A percentile compares a stretch with the other conserved stretches of the same genome.
Conservation (phyloP, 2,113 vertebrate genomes). For the Oreotrochilus melanogaster region DNA sequence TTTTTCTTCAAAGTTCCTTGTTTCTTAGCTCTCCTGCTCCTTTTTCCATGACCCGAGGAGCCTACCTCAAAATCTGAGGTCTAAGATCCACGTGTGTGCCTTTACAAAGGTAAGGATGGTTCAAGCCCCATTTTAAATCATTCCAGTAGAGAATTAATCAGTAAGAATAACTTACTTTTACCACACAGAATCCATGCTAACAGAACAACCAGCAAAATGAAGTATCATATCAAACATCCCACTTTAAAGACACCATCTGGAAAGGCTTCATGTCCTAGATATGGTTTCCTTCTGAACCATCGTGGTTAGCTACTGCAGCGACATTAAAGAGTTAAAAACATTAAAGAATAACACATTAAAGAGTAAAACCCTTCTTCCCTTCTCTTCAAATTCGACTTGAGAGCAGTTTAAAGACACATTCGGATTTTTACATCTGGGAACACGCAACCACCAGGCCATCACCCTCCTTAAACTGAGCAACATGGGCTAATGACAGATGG, state of each 20-base stretch:
- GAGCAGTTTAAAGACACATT: too few species aligned
- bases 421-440: too few species aligned
- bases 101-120: neutral
- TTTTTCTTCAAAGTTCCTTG: rapidly evolving
- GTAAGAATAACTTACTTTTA: neutral
- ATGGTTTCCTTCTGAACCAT: neutral
- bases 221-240: neutral
- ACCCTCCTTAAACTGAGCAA: too few species aligned
- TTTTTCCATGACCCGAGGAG: neutral
- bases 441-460: too few species aligned
- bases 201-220: neutral
- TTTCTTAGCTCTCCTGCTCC: neutral
- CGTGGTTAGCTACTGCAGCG: neutral
- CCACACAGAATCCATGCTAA: neutral
- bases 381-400: neutral
- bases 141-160: rapidly evolving
- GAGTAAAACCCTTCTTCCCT: neutral
- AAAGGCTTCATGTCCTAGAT: neutral
- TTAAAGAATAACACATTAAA: too few species aligned
- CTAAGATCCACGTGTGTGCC: neutral
- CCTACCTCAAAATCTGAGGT: neutral
- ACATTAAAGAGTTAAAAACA: rapidly evolving
- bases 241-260: neutral
- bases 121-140: neutral
- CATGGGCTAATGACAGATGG: too few species aligned